phyloP scores from a whole-genome alignment of 92 coral and sea anemone genomes.

The Actinernus sp. region DNA sequence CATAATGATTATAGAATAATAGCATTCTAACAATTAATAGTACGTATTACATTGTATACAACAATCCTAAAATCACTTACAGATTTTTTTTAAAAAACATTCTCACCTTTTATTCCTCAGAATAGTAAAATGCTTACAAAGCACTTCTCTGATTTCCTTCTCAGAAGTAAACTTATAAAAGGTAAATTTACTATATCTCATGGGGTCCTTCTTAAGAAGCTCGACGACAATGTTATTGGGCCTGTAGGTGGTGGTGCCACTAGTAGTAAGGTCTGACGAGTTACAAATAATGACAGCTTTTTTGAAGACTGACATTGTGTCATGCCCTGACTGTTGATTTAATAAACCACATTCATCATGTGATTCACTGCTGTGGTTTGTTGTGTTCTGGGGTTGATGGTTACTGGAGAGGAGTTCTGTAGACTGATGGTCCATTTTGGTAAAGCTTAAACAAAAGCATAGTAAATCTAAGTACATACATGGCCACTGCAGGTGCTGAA shows the following conservation, averaged over 20 bases:
- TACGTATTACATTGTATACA: too few species aligned
- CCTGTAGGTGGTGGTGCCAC: slow-evolving; percentile 24
- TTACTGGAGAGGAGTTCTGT: too few species aligned
- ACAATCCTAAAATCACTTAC: too few species aligned
- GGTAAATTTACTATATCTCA: slow-evolving; percentile 30
- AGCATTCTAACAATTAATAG: too few species aligned
- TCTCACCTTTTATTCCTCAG: slow-evolving; percentile 23
- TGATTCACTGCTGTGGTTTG: too few species aligned
- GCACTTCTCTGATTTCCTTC: slow-evolving; percentile 18
- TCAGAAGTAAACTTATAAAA: slow-evolving; percentile 24
- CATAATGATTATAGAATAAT: too few species aligned
- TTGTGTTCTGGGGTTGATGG: background rate
- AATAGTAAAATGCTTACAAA: slow-evolving; percentile 11
- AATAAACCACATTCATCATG: too few species aligned
- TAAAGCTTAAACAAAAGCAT: background rate
- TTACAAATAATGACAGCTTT: slow-evolving; percentile 33
- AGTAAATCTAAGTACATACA: too few species aligned
- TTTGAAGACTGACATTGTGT: background rate
- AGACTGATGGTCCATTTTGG: background rate
- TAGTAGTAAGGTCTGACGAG: slow-evolving; percentile 15
- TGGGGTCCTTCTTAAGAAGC: slow-evolving; percentile 22
- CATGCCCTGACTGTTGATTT: too few species aligned
- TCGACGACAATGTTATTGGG: slow-evolving; percentile 44
- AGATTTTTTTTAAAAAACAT: too few species aligned
- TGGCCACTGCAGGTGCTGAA: too few species aligned